phyloP scores from a whole-genome alignment of 2,888 invertebrate genomes.

The Incurvaria masculella region DNA sequence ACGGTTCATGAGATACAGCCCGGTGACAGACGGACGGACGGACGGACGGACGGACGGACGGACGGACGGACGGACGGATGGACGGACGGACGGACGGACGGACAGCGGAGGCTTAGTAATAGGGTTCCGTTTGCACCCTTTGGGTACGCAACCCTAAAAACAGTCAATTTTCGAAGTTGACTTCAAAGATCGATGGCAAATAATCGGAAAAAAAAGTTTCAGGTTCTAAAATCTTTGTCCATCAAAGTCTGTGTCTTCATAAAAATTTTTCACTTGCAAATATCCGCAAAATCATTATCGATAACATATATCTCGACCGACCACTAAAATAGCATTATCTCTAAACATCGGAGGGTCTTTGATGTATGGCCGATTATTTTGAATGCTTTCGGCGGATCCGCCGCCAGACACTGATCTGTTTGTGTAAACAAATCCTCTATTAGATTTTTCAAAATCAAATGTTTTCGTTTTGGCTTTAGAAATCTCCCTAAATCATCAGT shows the following conservation, averaged over 20 bases:
- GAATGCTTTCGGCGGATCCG: conserved; percentile 16
- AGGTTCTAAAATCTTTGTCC: not conserved
- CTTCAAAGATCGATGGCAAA: not conserved
- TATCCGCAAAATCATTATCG: conserved; percentile 2
- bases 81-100: too few species aligned
- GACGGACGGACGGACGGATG: too few species aligned
- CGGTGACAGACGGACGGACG: too few species aligned
- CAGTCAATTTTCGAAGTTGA: too few species aligned
- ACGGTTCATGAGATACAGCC: too few species aligned
- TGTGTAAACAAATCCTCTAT: conserved; percentile 11
- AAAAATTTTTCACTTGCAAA: not conserved
- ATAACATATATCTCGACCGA: conserved; percentile 4
- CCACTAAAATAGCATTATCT: conserved; percentile 1
- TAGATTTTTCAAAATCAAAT: not conserved
- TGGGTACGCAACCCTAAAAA: too few species aligned
- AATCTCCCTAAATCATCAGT: not conserved
- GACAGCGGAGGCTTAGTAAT: too few species aligned
- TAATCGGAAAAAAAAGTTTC: not conserved
- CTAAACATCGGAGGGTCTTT: conserved; percentile 14
- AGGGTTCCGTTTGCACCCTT: too few species aligned
- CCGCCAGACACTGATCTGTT: conserved; percentile 11
- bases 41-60: too few species aligned
- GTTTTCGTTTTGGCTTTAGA: not conserved
- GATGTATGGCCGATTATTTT: conserved; percentile 20
- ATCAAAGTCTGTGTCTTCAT: not conserved